Conservation (phyloP, 2,888 invertebrate species). For the Drosophila neotestacea region DNA sequence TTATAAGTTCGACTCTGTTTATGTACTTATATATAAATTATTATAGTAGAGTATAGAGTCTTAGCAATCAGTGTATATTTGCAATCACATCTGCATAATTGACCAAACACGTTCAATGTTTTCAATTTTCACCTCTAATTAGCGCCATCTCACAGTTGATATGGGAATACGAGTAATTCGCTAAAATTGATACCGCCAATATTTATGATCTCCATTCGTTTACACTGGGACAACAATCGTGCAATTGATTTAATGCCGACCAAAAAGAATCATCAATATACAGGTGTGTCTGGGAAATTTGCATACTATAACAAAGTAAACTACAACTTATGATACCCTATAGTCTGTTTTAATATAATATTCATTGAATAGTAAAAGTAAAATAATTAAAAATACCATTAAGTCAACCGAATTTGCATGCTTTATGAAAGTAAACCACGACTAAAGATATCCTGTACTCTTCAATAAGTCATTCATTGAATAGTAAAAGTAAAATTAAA, state of each 20-base stretch:
- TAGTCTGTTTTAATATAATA: neutral
- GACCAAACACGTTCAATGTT: constrained; percentile 68
- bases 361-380: too few relatives aligned
- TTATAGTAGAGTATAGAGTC: neutral
- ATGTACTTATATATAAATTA: constrained; percentile 1
- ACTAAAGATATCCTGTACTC: too few relatives aligned
- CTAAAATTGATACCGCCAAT: constrained; percentile 59
- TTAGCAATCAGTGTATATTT: constrained; percentile 51
- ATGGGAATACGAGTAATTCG: constrained; percentile 48
- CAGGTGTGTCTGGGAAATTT: constrained; percentile 17
- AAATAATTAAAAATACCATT: too few relatives aligned
- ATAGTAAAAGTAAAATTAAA: too few relatives aligned
- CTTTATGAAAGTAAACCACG: too few relatives aligned
- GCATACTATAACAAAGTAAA: neutral
- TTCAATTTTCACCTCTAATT: constrained; percentile 79
- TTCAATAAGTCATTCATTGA: too few relatives aligned
- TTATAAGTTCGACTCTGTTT: neutral
- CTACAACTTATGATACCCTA: constrained; percentile 6
- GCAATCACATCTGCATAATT: constrained; percentile 71
- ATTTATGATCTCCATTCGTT: constrained; percentile 61
- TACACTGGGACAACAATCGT: constrained; percentile 36
- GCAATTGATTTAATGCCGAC: constrained; percentile 19
- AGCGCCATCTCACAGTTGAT: constrained; percentile 59
- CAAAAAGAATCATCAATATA: neutral
- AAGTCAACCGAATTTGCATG: too few relatives aligned